Base-by-base conservation (phyloP, 2,888 invertebrate species). In the Drosophila colorata region DNA sequence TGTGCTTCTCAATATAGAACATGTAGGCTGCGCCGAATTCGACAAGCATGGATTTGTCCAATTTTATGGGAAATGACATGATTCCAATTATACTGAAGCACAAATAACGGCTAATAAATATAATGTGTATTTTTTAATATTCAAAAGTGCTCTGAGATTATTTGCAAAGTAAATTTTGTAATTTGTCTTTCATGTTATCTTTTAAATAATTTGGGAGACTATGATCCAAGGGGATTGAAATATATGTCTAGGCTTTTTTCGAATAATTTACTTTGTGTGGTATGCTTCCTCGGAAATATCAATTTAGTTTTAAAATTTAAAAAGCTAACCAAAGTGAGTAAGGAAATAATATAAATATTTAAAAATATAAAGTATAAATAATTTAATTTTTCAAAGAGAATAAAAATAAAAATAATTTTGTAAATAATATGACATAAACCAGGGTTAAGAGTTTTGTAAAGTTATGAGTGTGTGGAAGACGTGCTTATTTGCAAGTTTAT, bases 1-100 rank as follows among this genome's bases (percentile, higher is more conserved):
- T 87, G 76, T 91, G 90, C 48, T 88, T 91, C 68, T 92, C 92
- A 4, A 91, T 87, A 51, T 92, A 92, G 0, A 82, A 79, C 91
- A 91, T 87, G 6, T 87, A 79, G 18, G 80, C 79, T 0, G 89
- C 89, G 0, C 91, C 77, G 67, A 77, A 91, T 43, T 90, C 76
- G 13, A 80, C 74, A 8, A 84, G 68, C 58, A 74, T 69, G 4
- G 63, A 37, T 14, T 72, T 76, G 25, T 85, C 74, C 16, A 90
- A 48, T 16, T 76, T 58, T 8, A 28, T 53, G 6, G 71, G 52
- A 11, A 57, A 61, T 0, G 83, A 74, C 91, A 90, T 90, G 31
- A 25, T 59, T 33, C 8, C 9, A 4, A 25, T 65, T 9, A 13
- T 11, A 25, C 6, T 4, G 0, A n/a, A 25, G 8, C 14, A 44